Conservation (phyloP, 2,888 invertebrate species). For the Acronicta aceris region DNA sequence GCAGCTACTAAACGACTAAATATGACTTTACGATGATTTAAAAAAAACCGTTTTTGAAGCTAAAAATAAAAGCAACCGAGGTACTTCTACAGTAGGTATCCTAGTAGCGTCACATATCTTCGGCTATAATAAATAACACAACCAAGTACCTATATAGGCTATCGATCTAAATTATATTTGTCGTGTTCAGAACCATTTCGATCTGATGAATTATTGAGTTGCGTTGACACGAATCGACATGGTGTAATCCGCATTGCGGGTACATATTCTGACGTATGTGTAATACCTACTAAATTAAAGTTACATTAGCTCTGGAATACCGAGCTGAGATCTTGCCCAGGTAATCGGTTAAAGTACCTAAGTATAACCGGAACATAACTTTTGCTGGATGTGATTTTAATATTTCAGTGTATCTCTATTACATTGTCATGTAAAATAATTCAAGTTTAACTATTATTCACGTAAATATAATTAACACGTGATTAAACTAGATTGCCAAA, state of each 20-base stretch:
- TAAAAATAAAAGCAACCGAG: not conserved
- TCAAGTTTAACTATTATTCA: too few species aligned
- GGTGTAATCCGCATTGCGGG: constrained; percentile 65
- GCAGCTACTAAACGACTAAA: too few species aligned
- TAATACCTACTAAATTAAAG: constrained; percentile 24
- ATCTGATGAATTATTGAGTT: constrained; percentile 74
- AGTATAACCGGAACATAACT: not conserved
- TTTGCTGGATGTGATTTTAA: constrained; percentile 1
- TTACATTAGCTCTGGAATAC: constrained; percentile 22
- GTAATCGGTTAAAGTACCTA: not conserved
- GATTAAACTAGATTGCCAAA: constrained; percentile 18
- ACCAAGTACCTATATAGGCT: constrained; percentile 10
- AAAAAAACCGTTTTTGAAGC: too few species aligned
- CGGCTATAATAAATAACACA: constrained; percentile 18
- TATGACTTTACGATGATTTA: too few species aligned
- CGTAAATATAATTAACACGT: constrained; percentile 27
- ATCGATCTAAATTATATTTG: constrained; percentile 66
- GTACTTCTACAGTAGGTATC: not conserved
- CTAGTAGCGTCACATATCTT: not conserved
- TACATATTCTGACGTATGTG: constrained; percentile 28
- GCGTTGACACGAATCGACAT: constrained; percentile 66
- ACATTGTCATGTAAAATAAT: too few species aligned
- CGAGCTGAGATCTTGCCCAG: constrained; percentile 2
- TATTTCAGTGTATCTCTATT: not conserved
- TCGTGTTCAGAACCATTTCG: constrained; percentile 61